Base-by-base conservation (phyloP, 2,113 vertebrate species). In the Osmerus eperlanus region DNA sequence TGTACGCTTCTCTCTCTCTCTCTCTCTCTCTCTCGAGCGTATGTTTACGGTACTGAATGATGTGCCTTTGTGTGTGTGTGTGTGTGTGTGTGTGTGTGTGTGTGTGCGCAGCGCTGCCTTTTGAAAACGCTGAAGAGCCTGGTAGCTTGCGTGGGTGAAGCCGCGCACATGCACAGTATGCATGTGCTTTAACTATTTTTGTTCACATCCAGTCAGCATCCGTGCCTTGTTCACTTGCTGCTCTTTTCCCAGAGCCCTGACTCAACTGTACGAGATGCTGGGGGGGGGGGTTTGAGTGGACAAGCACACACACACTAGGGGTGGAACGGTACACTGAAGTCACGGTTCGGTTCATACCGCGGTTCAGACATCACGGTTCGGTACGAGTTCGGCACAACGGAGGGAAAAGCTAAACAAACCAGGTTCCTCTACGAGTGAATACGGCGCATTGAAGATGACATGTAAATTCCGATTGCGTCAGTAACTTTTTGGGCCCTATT, bases 91-190 rank as follows among this genome's bases (percentile, higher is more conserved):
- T n/a, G n/a, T n/a, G n/a, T n/a, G n/a, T n/a, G n/a, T n/a, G 88
- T 89, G 86, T 86, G 89, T 88, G 86, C 86, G 85, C 85, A 81
- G 84, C 81, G 78, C 77, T 85, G 88, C 81, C 87, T 88, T 89
- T 89, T 87, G 79, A 86, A 91, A 89, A 89, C 21, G 83, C 89
- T 89, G 88, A 87, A 88, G 87, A 90, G 89, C 80, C 82, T 83
- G 89, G 78, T 88, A 88, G 86, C 88, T 89, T 89, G 92, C 89
- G 92, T 93, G 91, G 91, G 92, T 84, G 88, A 87, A 82, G 76
- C 73, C 88, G 82, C 73, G 84, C 82, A 88, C 89, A 90, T 88
- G 89, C 88, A 89, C 86, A 81, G 85, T 84, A 83, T 84, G 87
- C 87, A 88, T 89, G 88, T 80, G 86, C 89, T 89, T 41, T 85